Evolutionary conservation across 2,113 vertebrate genomes (phyloP), one percentile per base, ranked within the genome.

Genomic region (Tragelaphus imberbis): DNA sequence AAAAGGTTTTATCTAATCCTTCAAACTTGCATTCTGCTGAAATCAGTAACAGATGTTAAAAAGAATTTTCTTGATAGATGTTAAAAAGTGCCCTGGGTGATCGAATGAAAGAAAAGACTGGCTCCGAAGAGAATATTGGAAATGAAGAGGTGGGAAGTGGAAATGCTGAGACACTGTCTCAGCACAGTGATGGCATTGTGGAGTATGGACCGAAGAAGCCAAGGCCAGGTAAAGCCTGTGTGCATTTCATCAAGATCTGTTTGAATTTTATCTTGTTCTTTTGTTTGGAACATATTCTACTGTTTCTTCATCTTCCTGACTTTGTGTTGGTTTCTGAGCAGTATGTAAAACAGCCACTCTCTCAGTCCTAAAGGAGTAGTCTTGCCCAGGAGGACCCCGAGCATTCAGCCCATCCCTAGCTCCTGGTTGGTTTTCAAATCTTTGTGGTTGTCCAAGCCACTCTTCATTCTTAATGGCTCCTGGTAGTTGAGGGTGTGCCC

Each of bases 161-260:
- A 88, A 99, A 99, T 7, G 99, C 99, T 36, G 99, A 99, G 97
- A 98, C 86, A 15, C 98, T 99, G 36, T 99, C 99, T 33, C 99
- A 99, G 63, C 99, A 99, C 98, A 99, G 99, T 51, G 99, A 99
- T 98, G 99, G 99, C 44, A 12, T 99, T 98, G 99, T 99, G 98
- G 99, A 99, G 96, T 98, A 97, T 88, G 93, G 96, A 84, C 95
- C 33, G 55, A 98, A 98, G 94, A 98, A 98, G 93, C 98, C 84
- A 56, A 95, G 96, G 27, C 96, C 94, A 97, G 99, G 99, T 99
- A 98, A 25, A 14, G 36, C 92, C 16, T 13, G 4, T n/a, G 13
- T 75, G 68, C 36, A 6, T 25, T 75, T 65, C 47, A 65, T 40
- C 81, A 30, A 40, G 47, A 27, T 63, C n/a, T 53, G 21, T 80